phyloP scores from a whole-genome alignment of 2,113 vertebrate species.

The Stomatorhinus ivindoensis region DNA sequence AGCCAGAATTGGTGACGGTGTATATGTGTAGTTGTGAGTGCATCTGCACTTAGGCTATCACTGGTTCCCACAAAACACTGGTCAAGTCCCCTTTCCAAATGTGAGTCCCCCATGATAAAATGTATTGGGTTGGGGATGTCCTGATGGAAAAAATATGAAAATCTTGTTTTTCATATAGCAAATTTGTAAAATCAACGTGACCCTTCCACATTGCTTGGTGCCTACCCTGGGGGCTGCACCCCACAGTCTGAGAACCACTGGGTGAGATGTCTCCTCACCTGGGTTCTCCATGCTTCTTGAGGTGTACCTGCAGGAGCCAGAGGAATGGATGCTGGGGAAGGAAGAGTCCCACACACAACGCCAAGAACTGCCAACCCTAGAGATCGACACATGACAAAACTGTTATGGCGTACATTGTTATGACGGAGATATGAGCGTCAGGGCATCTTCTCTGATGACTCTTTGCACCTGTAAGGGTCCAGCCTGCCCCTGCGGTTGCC shows the following conservation, averaged over 20 bases:
- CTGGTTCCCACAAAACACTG: background rate
- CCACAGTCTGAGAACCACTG: background rate
- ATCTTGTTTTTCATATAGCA: background rate
- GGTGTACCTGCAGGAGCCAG: conserved; percentile 86
- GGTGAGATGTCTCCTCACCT: conserved; percentile 59
- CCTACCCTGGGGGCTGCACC: background rate
- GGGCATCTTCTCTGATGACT: conserved; percentile 33
- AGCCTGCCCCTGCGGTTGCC: conserved; percentile 71
- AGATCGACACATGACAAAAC: conserved; percentile 17
- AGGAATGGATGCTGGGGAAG: conserved; percentile 89
- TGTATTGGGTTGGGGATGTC: background rate
- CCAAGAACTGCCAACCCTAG: conserved; percentile 93
- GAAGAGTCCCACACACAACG: conserved; percentile 86
- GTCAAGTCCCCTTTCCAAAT: background rate
- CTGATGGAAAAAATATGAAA: background rate
- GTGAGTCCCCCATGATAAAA: background rate
- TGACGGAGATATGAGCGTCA: background rate
- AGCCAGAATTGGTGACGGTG: background rate
- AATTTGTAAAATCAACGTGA: background rate
- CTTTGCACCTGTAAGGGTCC: conserved; percentile 80
- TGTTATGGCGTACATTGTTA: background rate
- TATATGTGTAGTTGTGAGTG: background rate
- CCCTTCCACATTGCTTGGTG: background rate
- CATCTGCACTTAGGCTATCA: background rate
- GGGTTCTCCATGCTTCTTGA: conserved; percentile 80